These are phyloP conservation scores for Himalopsyche tibetana DNA, from an alignment of 2,888 invertebrate species.

Conservation along the genomic window DNA sequence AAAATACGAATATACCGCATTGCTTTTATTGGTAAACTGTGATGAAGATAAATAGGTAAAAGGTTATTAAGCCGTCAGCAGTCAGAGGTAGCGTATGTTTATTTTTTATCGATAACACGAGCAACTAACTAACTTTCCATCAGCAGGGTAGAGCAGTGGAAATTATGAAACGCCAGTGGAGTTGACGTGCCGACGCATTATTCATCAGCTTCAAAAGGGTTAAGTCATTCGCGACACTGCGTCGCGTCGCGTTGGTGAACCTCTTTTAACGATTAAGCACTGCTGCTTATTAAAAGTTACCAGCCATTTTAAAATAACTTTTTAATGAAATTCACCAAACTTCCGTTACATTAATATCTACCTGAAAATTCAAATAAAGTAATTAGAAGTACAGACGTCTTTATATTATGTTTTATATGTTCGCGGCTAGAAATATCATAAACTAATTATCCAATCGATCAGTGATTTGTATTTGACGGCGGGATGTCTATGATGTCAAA, in stretches of 20 bases:
- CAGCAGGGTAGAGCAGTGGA: not conserved
- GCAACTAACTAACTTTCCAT: not conserved
- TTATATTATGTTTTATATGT: too few species aligned
- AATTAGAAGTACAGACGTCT: too few species aligned
- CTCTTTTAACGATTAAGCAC: not conserved
- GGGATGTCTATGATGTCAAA: too few species aligned
- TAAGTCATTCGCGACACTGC: not conserved
- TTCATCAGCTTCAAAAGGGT: conserved; percentile 5
- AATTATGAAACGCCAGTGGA: conserved; percentile 11
- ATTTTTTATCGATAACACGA: not conserved
- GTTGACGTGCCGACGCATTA: conserved; percentile 25
- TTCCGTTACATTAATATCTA: not conserved
- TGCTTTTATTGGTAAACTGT: too few species aligned
- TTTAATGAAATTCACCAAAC: not conserved
- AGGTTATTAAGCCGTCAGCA: not conserved
- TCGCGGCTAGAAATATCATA: too few species aligned
- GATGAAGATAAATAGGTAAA: too few species aligned
- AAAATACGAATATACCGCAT: too few species aligned
- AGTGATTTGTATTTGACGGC: too few species aligned
- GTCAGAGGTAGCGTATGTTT: not conserved
- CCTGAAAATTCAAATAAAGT: not conserved
- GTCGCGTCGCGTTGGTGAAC: not conserved
- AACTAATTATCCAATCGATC: too few species aligned
- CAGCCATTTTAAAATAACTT: not conserved
- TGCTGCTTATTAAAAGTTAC: not conserved